These are phyloP conservation scores for Galago senegalensis DNA, from an alignment of 2,797 vertebrate genomes.

Conservation along the genomic window DNA sequence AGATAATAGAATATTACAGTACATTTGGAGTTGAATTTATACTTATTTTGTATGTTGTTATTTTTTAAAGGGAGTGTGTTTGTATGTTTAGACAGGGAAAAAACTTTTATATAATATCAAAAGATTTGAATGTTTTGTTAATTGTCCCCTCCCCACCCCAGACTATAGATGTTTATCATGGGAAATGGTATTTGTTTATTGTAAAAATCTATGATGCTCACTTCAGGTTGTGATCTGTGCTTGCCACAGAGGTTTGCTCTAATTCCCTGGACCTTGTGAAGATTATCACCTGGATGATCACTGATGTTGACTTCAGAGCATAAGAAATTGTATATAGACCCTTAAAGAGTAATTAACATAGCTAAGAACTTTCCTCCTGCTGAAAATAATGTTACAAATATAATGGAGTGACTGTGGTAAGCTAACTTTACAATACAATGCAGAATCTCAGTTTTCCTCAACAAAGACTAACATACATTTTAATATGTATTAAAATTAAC, in stretches of 20 bases:
- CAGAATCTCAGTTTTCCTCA: constrained; percentile 28
- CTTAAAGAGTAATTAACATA: neutral
- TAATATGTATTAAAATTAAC: neutral
- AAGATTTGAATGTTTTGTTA: neutral
- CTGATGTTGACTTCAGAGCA: too few relatives aligned
- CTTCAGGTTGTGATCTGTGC: neutral
- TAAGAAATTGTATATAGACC: neutral
- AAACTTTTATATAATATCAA: neutral
- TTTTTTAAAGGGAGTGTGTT: neutral
- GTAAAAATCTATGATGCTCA: neutral
- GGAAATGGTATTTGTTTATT: neutral
- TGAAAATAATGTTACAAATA: neutral
- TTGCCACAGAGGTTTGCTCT: neutral
- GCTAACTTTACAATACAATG: neutral
- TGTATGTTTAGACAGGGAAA: neutral
- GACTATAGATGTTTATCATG: neutral
- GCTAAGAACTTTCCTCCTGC: neutral
- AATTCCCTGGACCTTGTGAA: neutral
- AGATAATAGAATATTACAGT: neutral
- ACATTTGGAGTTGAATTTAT: neutral
- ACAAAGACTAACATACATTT: neutral
- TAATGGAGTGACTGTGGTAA: neutral
- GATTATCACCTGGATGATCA: neutral
- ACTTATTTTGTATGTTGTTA: neutral
- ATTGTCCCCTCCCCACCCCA: neutral